phyloP scores from a whole-genome alignment of 2,797 vertebrate species.

The Pseudochromis fuscus region DNA sequence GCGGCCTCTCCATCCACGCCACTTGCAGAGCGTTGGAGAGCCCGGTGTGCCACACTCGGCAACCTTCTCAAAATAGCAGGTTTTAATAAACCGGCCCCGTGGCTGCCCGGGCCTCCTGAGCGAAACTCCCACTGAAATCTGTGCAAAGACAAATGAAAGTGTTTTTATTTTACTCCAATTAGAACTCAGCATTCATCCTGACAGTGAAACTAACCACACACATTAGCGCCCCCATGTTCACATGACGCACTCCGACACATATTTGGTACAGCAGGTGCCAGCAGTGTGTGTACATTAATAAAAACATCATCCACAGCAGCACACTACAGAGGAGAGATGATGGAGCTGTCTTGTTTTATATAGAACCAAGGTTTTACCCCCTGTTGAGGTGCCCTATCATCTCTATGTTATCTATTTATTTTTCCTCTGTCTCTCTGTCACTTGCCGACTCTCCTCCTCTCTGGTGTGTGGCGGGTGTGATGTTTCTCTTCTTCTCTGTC shows the following conservation, averaged over 20 bases:
- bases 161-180: slow-evolving; percentile 15
- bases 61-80: not conserved
- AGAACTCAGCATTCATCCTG: slow-evolving; percentile 14
- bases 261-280: slow-evolving; percentile 53
- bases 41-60: not conserved
- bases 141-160: not conserved
- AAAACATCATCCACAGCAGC: slow-evolving; percentile 43
- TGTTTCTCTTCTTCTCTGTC: slow-evolving; percentile 68
- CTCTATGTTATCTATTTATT: slow-evolving; percentile 66
- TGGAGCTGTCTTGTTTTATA: slow-evolving; percentile 73
- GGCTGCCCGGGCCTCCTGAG: no score
- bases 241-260: slow-evolving; percentile 37
- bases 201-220: slow-evolving; percentile 40
- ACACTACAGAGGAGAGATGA: slow-evolving; percentile 47
- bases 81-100: slow-evolving; percentile 27
- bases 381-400: slow-evolving; percentile 69
- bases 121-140: not conserved
- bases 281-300: slow-evolving; percentile 53
- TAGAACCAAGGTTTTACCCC: slow-evolving; percentile 65
- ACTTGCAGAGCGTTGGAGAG: not conserved
- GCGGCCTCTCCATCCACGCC: not conserved
- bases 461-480: slow-evolving; percentile 48
- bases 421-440: slow-evolving; percentile 54
- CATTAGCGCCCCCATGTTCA: slow-evolving; percentile 26
- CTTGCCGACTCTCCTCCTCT: slow-evolving; percentile 33